Conservation (phyloP, 2,888 invertebrate species). For the Aphodius sticticus region DNA sequence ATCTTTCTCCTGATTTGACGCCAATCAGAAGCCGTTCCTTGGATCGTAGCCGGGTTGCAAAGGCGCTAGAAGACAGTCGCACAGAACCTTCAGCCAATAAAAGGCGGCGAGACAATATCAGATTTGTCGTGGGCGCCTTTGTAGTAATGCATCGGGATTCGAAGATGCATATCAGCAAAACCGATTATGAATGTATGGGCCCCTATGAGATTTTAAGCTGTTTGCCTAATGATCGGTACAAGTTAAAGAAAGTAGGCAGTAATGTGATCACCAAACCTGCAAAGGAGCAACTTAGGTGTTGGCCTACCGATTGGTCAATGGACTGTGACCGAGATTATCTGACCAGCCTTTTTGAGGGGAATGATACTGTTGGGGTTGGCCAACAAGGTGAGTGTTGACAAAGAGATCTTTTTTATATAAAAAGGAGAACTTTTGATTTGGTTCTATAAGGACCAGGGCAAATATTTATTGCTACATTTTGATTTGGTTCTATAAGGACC, state of each 20-base stretch:
- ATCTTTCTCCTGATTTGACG: constrained; percentile 36
- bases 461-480: no score
- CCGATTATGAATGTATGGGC: constrained; percentile 41
- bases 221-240: constrained; percentile 30
- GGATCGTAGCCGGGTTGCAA: constrained; percentile 36
- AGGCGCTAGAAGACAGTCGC: not conserved
- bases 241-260: constrained; percentile 34
- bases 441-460: no score
- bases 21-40: constrained; percentile 37
- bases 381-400: not conserved
- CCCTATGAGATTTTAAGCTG: constrained; percentile 39
- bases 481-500: no score
- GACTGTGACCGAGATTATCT: constrained; percentile 6
- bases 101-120: constrained; percentile 36
- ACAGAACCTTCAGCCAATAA: constrained; percentile 17
- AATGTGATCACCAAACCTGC: constrained; percentile 35
- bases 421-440: no score
- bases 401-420: no score
- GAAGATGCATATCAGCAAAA: constrained; percentile 41
- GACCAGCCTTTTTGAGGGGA: not conserved
- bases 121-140: constrained; percentile 38
- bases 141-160: constrained; percentile 42
- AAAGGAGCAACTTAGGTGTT: constrained; percentile 36
- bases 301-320: constrained; percentile 37
- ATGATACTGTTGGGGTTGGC: not conserved